Base-by-base conservation (phyloP, 2,888 invertebrate species). In the Linnaemya tessellans region DNA sequence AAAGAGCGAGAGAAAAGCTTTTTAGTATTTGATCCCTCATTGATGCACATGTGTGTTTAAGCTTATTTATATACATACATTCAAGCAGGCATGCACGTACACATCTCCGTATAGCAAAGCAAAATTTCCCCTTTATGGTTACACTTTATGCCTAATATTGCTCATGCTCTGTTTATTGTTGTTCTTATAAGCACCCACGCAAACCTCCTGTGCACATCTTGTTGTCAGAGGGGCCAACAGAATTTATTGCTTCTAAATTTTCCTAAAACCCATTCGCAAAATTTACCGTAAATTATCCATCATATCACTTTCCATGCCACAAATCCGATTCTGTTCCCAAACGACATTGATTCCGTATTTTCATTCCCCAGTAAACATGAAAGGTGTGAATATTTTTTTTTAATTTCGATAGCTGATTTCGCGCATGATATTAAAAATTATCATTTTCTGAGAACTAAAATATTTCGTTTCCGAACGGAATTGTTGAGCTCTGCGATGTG, bases 1-100 rank as follows among this genome's bases (percentile, higher is more conserved):
- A 85, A 86, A 86, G 87, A 87, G 89, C 87, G 84, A 88, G 89
- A 89, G 49, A 65, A 18, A 88, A 89, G 89, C 87, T 67, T 70
- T 82, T 30, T 18, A 20, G 1, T 8, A 8, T 30, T 25, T 41
- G 1, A 15, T 67, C 1, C 20, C 30, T 22, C 15, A 20, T 68
- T 64, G 62, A 20, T 18, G 3, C 20, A 62, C 11, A 1, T 41
- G 10, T 30, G 30, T 43, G 13, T 13, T 11, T 30, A 30, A 30
- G 30, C 30, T 30, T 30, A 41, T 41, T 1, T 41, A 35, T 35
- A 35, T 35, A 35, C 8, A 35, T 35, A 35, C 13, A 38, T 71
- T 58, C 18, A 18, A n/a, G 7, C 38, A 60, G n/a, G 1, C 20
- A 10, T 9, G 13, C 15, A 46, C 4, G 5, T 30, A 41, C 8